Conservation (phyloP, 2,113 vertebrate genomes). For the Lagopus muta region DNA sequence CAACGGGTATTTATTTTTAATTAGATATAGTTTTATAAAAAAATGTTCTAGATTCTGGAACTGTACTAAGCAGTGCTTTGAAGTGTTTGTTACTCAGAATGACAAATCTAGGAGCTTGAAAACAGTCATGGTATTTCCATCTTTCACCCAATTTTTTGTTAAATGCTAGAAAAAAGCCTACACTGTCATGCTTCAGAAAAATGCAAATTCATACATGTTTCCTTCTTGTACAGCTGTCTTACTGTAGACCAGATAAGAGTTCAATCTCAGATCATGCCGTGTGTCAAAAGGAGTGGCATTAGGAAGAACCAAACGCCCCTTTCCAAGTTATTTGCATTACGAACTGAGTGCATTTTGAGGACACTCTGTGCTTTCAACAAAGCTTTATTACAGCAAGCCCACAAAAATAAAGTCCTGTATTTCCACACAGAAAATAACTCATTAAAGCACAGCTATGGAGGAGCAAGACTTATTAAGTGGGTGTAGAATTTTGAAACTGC, state of each 20-base stretch:
- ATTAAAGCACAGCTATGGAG: not conserved
- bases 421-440: not conserved
- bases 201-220: not conserved
- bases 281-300: not conserved
- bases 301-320: not conserved
- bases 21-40: slow-evolving; percentile 2
- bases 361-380: not conserved
- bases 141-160: not conserved
- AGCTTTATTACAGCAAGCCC: not conserved
- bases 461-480: not conserved
- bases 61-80: not conserved
- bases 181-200: not conserved
- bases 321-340: not conserved
- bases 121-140: not conserved
- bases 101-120: not conserved
- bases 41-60: not conserved
- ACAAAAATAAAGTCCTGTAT: not conserved
- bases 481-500: not conserved
- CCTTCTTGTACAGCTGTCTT: not conserved
- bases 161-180: not conserved
- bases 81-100: not conserved
- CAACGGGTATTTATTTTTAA: slow-evolving; percentile 6
- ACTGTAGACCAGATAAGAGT: not conserved
- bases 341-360: not conserved
- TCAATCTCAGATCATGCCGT: not conserved